Percentiles rank a stretch among this genome's conserved stretches.
Conservation (phyloP, 2,113 vertebrate genomes). For the Catharus minimus region DNA sequence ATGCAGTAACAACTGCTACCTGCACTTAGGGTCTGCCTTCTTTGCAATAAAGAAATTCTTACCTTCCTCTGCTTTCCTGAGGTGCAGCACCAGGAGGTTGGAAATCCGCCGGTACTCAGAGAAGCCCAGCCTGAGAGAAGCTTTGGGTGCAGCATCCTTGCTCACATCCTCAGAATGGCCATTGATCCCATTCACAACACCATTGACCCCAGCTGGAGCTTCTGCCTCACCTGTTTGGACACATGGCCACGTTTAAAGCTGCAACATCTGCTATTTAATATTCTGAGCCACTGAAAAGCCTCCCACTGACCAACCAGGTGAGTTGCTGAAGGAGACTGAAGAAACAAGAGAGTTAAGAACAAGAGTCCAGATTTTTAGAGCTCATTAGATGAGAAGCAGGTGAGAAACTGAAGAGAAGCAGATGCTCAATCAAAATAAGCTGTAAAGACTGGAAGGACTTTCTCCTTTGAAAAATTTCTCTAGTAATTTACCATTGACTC, state of each 20-base stretch:
- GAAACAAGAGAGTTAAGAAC: background rate
- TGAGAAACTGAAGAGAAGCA: background rate
- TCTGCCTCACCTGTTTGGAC: conserved; percentile 75
- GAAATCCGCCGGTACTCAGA: conserved; percentile 91
- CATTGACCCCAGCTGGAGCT: conserved; percentile 75
- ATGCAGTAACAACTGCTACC: background rate
- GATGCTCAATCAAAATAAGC: background rate
- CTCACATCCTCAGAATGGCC: conserved; percentile 72
- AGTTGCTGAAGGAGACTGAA: background rate
- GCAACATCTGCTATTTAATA: background rate
- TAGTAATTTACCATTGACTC: conserved; percentile 74
- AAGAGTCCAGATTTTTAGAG: background rate
- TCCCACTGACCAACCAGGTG: background rate
- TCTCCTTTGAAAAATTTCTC: background rate
- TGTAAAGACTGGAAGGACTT: background rate
- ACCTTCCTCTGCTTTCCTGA: conserved; percentile 92
- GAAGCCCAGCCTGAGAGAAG: conserved; percentile 88
- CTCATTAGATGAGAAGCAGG: background rate
- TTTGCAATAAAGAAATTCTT: background rate
- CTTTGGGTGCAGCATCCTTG: conserved; percentile 73
- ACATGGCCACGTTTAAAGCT: background rate
- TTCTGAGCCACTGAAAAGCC: background rate
- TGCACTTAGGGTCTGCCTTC: background rate
- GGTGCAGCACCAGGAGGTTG: conserved; percentile 92
- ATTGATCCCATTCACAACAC: conserved; percentile 72